Conservation (phyloP, 2,797 vertebrate species). For the Acanthiza pusilla region DNA sequence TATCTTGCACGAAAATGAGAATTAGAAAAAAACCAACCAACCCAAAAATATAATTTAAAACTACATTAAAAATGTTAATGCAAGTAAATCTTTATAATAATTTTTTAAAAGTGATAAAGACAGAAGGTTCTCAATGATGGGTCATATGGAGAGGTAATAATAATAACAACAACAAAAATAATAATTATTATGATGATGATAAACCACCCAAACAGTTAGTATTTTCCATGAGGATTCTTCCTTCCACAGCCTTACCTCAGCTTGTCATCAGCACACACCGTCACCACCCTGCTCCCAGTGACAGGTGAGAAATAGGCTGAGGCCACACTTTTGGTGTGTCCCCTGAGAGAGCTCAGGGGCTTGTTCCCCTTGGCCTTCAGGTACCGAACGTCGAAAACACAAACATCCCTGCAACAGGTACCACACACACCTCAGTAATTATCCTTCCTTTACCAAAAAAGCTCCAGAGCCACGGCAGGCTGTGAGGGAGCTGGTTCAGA, state of each 20-base stretch:
- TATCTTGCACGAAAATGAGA: not conserved
- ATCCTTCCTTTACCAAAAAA: fast-evolving
- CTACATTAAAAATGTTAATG: not conserved
- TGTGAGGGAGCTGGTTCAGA: fast-evolving
- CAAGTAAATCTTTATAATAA: not conserved
- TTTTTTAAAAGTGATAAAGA: not conserved
- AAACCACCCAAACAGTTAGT: not conserved
- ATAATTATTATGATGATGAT: not conserved
- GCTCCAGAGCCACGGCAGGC: fast-evolving
- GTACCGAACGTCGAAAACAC: constrained; percentile 81
- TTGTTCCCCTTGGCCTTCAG: constrained; percentile 64
- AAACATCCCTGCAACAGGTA: constrained; percentile 54
- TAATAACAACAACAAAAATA: too few relatives aligned
- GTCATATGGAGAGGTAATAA: too few relatives aligned
- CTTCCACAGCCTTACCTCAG: constrained; percentile 76
- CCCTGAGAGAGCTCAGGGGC: constrained; percentile 72
- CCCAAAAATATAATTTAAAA: not conserved
- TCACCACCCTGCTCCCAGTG: constrained; percentile 84
- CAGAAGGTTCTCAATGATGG: not conserved
- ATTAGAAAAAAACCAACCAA: not conserved
- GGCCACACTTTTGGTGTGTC: constrained; percentile 76
- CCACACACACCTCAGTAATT: not conserved
- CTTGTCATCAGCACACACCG: constrained; percentile 79
- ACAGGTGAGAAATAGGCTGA: constrained; percentile 88
- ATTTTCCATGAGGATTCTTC: not conserved